Percentiles rank a stretch among this genome's conserved stretches.
These are phyloP conservation scores for Homarus americanus DNA, from an alignment of 1,140 invertebrate species.

Conservation along the genomic window DNA sequence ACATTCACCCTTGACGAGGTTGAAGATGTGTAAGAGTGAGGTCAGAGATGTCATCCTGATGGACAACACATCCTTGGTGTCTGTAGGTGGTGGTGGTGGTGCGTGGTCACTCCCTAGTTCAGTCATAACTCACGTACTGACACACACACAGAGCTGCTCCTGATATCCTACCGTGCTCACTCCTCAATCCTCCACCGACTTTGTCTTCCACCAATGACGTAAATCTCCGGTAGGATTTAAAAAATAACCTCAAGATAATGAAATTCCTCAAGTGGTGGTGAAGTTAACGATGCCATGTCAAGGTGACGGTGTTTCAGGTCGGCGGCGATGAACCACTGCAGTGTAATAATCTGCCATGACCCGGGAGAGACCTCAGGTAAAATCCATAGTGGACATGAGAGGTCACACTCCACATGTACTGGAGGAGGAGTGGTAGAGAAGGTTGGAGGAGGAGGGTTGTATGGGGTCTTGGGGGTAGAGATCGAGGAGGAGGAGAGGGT, in stretches of 20 bases:
- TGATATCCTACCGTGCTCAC: too few species aligned
- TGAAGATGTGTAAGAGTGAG: neutral
- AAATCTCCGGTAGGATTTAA: neutral
- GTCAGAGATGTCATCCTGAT: conserved; percentile 23
- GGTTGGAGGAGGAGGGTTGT: too few species aligned
- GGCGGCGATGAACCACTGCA: neutral
- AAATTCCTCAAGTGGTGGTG: neutral
- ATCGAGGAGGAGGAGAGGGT: neutral
- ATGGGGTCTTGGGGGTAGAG: neutral
- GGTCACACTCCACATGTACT: neutral
- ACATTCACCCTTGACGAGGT: neutral
- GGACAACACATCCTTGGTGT: too few species aligned
- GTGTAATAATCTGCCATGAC: conserved; percentile 17
- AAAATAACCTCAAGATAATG: neutral
- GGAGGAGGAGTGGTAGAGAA: neutral
- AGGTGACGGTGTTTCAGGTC: neutral
- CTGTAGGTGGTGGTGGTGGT: too few species aligned
- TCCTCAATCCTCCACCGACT: too few species aligned
- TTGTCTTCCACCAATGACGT: too few species aligned
- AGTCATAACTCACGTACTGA: too few species aligned
- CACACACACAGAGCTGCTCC: too few species aligned
- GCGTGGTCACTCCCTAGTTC: too few species aligned
- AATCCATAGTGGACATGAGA: neutral
- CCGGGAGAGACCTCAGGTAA: neutral
- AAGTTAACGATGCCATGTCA: neutral